phyloP scores from a whole-genome alignment of 2,113 vertebrate species.

The Proteles cristata region DNA sequence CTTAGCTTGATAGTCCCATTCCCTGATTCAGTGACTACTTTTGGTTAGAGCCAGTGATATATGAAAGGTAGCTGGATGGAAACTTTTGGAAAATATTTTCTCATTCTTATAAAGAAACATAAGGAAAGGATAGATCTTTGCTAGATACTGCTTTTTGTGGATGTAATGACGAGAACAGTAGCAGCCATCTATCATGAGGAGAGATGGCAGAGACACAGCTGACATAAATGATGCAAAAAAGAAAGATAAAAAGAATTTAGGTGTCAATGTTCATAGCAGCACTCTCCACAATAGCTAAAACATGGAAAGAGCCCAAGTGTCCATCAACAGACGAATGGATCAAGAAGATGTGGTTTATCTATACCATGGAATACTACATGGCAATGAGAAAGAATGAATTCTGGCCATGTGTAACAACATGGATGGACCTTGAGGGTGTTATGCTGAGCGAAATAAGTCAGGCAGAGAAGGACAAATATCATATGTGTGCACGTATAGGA shows the following conservation, averaged over 20 bases:
- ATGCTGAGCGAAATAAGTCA: too few species aligned
- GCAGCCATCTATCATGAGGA: background rate
- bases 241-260: background rate
- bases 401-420: too few species aligned
- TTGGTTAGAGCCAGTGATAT: background rate
- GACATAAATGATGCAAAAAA: background rate
- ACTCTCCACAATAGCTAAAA: too few species aligned
- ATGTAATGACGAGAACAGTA: background rate
- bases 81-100: slow-evolving; percentile 18
- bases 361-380: too few species aligned
- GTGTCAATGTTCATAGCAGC: too few species aligned
- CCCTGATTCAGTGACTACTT: background rate
- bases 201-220: background rate
- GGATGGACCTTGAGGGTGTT: too few species aligned
- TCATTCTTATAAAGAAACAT: slow-evolving; percentile 22
- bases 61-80: background rate
- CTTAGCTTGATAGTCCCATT: background rate
- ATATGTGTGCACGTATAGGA: too few species aligned
- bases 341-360: too few species aligned
- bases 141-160: background rate
- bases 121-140: background rate
- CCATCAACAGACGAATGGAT: too few species aligned
- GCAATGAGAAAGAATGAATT: too few species aligned
- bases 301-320: too few species aligned
- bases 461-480: too few species aligned